phyloP scores from a whole-genome alignment of 2,113 vertebrate species.

The Dasyornis broadbenti region DNA sequence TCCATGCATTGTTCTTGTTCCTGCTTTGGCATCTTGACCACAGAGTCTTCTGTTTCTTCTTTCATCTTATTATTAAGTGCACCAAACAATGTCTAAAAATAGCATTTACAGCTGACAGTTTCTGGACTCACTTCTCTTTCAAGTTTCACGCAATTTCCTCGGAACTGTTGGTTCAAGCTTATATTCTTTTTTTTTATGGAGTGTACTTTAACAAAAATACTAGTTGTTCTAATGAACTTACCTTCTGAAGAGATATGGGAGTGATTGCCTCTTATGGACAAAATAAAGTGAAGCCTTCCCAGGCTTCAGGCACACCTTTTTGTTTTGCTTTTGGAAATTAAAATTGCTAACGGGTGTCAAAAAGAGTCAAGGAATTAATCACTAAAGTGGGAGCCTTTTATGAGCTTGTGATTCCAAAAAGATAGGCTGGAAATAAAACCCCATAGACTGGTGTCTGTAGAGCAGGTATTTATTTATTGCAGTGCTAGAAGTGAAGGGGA shows the following conservation, averaged over 20 bases:
- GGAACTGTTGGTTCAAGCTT: neutral
- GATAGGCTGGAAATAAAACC: no score
- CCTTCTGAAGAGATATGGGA: neutral
- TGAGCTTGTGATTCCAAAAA: no score
- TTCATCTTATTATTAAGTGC: neutral
- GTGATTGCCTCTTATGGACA: neutral
- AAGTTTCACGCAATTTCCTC: neutral
- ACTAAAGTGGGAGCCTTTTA: neutral
- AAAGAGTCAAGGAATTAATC: neutral
- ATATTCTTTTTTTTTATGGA: neutral
- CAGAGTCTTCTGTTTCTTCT: neutral
- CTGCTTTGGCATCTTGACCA: neutral
- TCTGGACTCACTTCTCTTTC: neutral
- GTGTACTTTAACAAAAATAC: neutral
- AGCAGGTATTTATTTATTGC: no score
- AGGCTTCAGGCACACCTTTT: neutral
- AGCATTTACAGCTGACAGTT: rapidly evolving
- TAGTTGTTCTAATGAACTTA: neutral
- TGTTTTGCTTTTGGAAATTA: neutral
- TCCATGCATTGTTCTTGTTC: neutral
- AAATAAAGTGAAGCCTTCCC: neutral
- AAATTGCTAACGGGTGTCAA: neutral
- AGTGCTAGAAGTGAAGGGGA: no score
- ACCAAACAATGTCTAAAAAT: neutral
- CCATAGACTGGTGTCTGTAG: no score